These are phyloP conservation scores for Alauda arvensis DNA, from an alignment of 2,797 vertebrate genomes.

Conservation along the genomic window DNA sequence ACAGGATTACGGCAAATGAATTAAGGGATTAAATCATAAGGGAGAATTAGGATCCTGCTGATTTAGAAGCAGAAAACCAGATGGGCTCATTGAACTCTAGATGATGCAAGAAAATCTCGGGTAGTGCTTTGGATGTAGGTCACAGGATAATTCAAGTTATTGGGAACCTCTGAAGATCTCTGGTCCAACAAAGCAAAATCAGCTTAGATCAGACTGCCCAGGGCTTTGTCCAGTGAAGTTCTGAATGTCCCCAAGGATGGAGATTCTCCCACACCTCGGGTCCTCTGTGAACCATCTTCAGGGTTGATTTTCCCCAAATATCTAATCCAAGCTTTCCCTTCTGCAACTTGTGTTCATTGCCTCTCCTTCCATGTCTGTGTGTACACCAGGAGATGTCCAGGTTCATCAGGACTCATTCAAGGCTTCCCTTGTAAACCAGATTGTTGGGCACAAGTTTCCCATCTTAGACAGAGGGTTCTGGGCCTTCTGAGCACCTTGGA, in stretches of 20 bases:
- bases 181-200: neutral
- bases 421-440: neutral
- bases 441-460: neutral
- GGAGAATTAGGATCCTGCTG: conserved; percentile 9
- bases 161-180: neutral
- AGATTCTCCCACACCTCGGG: neutral
- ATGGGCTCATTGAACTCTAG: neutral
- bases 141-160: neutral
- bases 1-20: conserved; percentile 38
- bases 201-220: neutral
- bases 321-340: neutral
- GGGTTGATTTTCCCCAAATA: neutral
- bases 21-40: conserved; percentile 34
- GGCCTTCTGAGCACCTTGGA: neutral
- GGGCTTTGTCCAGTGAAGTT: neutral
- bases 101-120: neutral
- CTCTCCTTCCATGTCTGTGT: neutral
- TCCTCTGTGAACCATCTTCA: neutral
- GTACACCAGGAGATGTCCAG: neutral
- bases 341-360: rapidly evolving
- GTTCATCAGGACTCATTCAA: neutral
- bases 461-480: neutral
- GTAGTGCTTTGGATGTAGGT: neutral
- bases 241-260: neutral
- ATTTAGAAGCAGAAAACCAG: conserved; percentile 22